These are phyloP conservation scores for Drosophila azteca DNA, from an alignment of 1,140 invertebrate species.

Conservation along the genomic window DNA sequence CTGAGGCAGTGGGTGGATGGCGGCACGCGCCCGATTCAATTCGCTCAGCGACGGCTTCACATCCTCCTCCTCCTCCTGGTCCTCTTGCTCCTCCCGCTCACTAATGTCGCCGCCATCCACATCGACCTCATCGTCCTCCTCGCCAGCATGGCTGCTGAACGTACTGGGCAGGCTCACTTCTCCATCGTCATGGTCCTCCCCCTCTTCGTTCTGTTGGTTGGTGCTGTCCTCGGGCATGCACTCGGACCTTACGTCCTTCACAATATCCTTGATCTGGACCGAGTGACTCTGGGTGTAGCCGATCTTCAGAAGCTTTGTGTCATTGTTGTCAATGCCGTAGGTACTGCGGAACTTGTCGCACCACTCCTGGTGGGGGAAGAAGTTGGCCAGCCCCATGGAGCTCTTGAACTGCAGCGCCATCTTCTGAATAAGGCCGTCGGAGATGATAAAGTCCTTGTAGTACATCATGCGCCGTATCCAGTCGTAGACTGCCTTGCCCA, in stretches of 20 bases:
- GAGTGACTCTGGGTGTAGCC: constrained; percentile 73
- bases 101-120: constrained; percentile 55
- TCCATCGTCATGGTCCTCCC: constrained; percentile 41
- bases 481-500: constrained; percentile 76
- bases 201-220: constrained; percentile 16
- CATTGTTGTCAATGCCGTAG: constrained; percentile 66
- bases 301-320: constrained; percentile 69
- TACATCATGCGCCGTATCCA: constrained; percentile 83
- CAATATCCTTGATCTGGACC: constrained; percentile 79
- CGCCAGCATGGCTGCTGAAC: constrained; percentile 51
- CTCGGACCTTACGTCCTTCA: constrained; percentile 70
- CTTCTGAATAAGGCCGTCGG: constrained; percentile 77
- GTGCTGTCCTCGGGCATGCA: constrained; percentile 31
- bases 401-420: constrained; percentile 81
- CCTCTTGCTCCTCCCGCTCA: constrained; percentile 42
- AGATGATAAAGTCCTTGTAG: constrained; percentile 77
- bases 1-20: constrained; percentile 44
- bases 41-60: constrained; percentile 60
- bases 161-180: constrained; percentile 47
- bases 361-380: constrained; percentile 81
- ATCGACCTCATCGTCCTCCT: constrained; percentile 59
- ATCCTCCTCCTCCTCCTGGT: constrained; percentile 44
- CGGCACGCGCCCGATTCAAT: constrained; percentile 34
- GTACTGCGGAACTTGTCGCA: constrained; percentile 76
- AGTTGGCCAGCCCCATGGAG: constrained; percentile 70